Conservation (phyloP, 2,113 vertebrate species). For the Colius striatus region DNA sequence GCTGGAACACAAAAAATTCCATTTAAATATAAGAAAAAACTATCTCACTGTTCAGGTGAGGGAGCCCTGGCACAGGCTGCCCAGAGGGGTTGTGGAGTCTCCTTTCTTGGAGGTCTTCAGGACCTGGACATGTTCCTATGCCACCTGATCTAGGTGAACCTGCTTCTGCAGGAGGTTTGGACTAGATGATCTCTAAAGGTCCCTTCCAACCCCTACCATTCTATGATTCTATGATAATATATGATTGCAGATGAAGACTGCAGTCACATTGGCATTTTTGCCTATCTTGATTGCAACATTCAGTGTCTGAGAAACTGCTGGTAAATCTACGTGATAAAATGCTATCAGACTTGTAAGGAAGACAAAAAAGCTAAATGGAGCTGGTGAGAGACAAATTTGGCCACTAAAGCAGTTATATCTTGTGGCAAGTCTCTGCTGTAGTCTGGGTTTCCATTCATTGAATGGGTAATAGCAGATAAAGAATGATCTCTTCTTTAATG, state of each 20-base stretch:
- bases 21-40: too few species aligned
- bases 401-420: background rate
- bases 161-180: too few species aligned
- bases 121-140: too few species aligned
- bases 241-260: background rate
- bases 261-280: background rate
- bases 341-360: background rate
- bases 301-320: background rate
- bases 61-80: too few species aligned
- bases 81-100: too few species aligned
- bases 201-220: too few species aligned
- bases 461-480: background rate
- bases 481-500: background rate
- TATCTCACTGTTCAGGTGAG: too few species aligned
- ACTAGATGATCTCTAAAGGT: too few species aligned
- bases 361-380: background rate
- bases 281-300: background rate
- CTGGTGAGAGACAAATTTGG: background rate
- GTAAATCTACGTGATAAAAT: background rate
- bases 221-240: too few species aligned
- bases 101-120: too few species aligned
- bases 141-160: too few species aligned
- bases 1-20: too few species aligned
- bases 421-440: background rate
- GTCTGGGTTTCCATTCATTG: background rate